Evolutionary conservation across 2,888 invertebrate genomes (phyloP), one percentile per base, ranked within the genome.

Genomic region (Lasioglossum oenotherae): DNA sequence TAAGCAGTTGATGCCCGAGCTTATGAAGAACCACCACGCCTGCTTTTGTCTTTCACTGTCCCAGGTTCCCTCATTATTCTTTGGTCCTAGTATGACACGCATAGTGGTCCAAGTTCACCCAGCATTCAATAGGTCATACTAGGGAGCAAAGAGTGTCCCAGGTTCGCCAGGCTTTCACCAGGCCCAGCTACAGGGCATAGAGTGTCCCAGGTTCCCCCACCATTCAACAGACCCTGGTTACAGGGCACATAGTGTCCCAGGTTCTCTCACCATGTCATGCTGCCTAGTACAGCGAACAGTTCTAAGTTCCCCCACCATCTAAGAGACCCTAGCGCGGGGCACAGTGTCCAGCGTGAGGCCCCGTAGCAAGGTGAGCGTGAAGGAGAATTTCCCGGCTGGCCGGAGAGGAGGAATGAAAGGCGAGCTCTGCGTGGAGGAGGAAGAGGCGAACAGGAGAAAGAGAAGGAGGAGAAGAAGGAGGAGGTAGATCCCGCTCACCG

Each of bases 401-500:
- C 72, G 79, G 74, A 84, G 86, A 89, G 87, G 80, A 91, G 89
- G 91, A 91, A 90, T 83, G 88, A 89, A 89, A 89, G 90, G 89
- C 67, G 44, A 72, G 78, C 35, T 23, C 53, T 4, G 23, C 53
- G 8, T 23, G 23, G 53, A 23, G 53, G 53, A 53, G 53, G 19
- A 27, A 49, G 49, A 53, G 23, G 53, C 19, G 27, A 27, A 27
- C 23, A 53, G 53, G 53, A 23, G 53, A 23, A 16, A 60, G 27
- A 27, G 49, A 53, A 23, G 23, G 23, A 53, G 8, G 8, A 8
- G 53, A 2, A 16, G 27, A 16, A 60, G 27, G 60, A 80, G 85
- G 86, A 86, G 87, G 88, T 84, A 85, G 81, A 86, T 89, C 85
- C 91, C 91, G 89, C 90, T 91, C 92, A 91, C 90, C 86, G 87